phyloP scores from a whole-genome alignment of 2,888 invertebrate species.

The Ormyrus thymus region DNA sequence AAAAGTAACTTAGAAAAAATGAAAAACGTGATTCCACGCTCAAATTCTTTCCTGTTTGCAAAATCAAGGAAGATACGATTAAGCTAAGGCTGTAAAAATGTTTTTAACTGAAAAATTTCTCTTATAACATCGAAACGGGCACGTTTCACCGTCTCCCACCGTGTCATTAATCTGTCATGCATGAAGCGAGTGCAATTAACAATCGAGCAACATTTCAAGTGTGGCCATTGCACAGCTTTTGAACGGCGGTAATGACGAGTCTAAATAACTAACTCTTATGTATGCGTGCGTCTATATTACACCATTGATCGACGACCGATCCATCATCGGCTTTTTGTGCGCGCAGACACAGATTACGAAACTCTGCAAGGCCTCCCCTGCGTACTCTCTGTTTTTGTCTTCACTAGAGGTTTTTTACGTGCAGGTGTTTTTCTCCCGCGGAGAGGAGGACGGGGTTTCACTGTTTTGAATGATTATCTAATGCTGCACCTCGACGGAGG shows the following conservation, averaged over 20 bases:
- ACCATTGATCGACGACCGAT: neutral
- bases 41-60: too few species aligned
- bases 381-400: too few species aligned
- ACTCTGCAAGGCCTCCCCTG: too few species aligned
- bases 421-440: conserved; percentile 7
- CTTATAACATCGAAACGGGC: too few species aligned
- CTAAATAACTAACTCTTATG: neutral
- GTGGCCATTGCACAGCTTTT: conserved; percentile 31
- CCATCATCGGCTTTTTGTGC: neutral
- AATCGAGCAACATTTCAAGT: neutral
- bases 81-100: too few species aligned
- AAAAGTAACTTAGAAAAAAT: too few species aligned
- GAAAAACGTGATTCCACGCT: too few species aligned
- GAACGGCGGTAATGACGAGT: conserved; percentile 18
- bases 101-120: too few species aligned
- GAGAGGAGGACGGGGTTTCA: neutral
- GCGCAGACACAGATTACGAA: conserved; percentile 1
- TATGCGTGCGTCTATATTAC: neutral
- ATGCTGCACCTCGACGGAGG: too few species aligned
- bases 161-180: conserved; percentile 19
- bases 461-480: too few species aligned
- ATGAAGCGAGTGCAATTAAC: conserved; percentile 8
- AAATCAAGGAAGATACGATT: too few species aligned
- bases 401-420: conserved; percentile 10
- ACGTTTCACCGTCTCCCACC: too few species aligned